Percentiles rank a stretch among this genome's conserved stretches.
These are phyloP conservation scores for Pimephales promelas DNA, from an alignment of 2,113 vertebrate species.

Conservation along the genomic window DNA sequence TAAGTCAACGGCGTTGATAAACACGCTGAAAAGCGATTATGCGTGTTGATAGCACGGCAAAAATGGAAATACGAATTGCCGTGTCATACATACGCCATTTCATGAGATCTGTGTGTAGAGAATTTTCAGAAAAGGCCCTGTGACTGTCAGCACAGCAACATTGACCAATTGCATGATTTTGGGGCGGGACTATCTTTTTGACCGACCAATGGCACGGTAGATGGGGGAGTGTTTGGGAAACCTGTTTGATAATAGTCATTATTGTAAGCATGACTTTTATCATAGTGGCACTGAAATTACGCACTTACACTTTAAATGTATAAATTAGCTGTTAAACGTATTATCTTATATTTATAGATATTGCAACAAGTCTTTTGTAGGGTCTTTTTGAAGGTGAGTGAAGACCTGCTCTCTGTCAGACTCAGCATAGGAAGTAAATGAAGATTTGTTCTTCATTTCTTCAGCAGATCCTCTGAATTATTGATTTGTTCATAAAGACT, in stretches of 20 bases:
- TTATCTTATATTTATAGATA: too few relatives aligned
- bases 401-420: neutral
- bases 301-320: neutral
- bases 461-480: constrained; percentile 51
- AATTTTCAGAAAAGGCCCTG: neutral
- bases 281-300: neutral
- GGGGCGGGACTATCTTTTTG: neutral
- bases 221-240: neutral
- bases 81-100: too few relatives aligned
- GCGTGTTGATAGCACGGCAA: too few relatives aligned
- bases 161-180: neutral
- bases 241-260: neutral
- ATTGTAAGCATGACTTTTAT: neutral
- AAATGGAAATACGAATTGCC: too few relatives aligned
- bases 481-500: constrained; percentile 53
- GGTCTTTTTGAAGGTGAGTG: neutral
- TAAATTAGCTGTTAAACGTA: too few relatives aligned
- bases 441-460: constrained; percentile 15
- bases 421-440: constrained; percentile 2
- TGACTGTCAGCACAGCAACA: neutral
- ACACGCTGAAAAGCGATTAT: too few relatives aligned
- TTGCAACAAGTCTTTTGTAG: neutral
- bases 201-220: neutral
- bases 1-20: too few relatives aligned
- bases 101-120: too few relatives aligned